Evolutionary conservation across 2,888 invertebrate species (phyloP).

Genomic region (Tetragnatha montana): DNA sequence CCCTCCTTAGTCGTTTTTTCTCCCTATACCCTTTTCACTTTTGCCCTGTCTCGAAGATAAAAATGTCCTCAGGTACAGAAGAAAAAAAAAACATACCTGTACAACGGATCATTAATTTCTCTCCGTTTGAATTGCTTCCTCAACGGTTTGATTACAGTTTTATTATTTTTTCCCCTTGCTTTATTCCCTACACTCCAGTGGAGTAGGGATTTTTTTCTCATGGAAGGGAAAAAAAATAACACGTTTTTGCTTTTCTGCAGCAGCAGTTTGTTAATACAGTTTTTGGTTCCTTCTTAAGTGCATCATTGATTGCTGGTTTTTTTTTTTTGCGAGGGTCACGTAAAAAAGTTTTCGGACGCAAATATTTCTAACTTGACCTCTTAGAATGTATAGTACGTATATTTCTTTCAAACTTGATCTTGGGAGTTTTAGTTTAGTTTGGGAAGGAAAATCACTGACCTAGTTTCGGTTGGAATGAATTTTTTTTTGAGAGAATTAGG

Average conservation of each 20-base stretch:
- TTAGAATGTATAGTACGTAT: no score
- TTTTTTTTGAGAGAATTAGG: no score
- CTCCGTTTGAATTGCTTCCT: constrained; percentile 54
- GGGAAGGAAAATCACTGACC: no score
- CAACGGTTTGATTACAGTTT: constrained; percentile 44
- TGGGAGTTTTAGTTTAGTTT: no score
- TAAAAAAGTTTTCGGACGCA: not conserved
- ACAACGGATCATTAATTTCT: constrained; percentile 54
- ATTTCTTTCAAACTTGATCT: no score
- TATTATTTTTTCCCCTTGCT: constrained; percentile 25
- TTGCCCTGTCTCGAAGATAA: constrained; percentile 18
- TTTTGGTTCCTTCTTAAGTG: constrained; percentile 15
- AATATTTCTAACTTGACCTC: not conserved
- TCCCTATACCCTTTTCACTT: constrained; percentile 4
- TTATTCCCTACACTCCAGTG: constrained; percentile 5
- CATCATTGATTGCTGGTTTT: constrained; percentile 7
- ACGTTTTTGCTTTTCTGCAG: constrained; percentile 45
- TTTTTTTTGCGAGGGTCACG: constrained; percentile 14
- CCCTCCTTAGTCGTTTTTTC: constrained; percentile 9
- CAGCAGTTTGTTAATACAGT: constrained; percentile 27
- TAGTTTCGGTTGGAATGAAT: no score
- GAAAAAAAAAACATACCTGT: constrained; percentile 35
- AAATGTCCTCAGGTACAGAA: constrained; percentile 7
- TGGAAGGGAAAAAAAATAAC: constrained; percentile 10
- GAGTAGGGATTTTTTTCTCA: not conserved